Base-by-base conservation (phyloP, 2,113 vertebrate species). In the Rhombomys opimus region DNA sequence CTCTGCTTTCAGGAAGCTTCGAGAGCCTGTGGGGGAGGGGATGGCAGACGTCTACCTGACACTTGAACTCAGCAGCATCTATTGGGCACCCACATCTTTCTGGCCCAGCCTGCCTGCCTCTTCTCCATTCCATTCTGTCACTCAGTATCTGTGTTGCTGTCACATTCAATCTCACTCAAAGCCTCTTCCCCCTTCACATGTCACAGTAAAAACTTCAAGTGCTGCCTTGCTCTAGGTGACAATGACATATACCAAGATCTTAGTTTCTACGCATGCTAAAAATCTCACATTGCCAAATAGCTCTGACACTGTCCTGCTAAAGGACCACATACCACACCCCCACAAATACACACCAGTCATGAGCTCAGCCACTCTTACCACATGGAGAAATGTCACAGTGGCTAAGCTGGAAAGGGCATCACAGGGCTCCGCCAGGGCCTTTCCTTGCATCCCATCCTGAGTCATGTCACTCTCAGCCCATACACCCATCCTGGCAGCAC, bases 191-290 rank as follows among this genome's bases (percentile, higher is more conserved):
- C 5, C 23, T 72, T 91, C 50, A 93, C 85, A 46, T 93, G 95
- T 96, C 94, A 80, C 90, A 90, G 96, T 94, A 88, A 91, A 96
- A 88, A 88, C 90, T 94, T 96, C 92, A 94, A 96, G 86, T 41
- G 30, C 73, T 1, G 14, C 92, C 95, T 92, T n/a, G 38, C 89
- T 90, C 88, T 80, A 82, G 80, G 96, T 95, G 96, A 95, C 96
- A 84, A 88, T 96, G 97, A 96, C 94, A 96, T 72, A 86, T 84
- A 65, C 63, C 95, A 91, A 76, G 57, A 50, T 78, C 86, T n/a
- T 25, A 14, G 88, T 61, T 85, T 95, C 92, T 78, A 23, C 63
- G 50, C 27, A 14, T n/a, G 85, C 92, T 89, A 96, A 89, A 90
- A 94, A 72, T 63, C 77, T 92, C 95, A 78, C 72, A 90, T 72